phyloP scores from a whole-genome alignment of 2,113 vertebrate genomes.

The Plectropomus leopardus region DNA sequence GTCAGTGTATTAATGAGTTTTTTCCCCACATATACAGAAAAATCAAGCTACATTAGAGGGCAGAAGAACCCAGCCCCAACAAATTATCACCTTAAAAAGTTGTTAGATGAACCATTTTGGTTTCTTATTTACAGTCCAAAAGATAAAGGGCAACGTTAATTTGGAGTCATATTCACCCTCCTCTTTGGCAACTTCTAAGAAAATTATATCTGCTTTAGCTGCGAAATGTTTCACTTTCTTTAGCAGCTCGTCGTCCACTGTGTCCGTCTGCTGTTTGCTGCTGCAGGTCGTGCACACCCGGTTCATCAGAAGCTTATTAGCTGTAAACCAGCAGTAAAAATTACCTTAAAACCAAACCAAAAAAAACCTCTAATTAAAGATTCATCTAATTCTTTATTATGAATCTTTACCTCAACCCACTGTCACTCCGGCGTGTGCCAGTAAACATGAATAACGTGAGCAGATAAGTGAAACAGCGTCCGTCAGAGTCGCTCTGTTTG shows the following conservation, averaged over 20 bases:
- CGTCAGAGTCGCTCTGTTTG: constrained; percentile 28
- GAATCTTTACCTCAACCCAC: neutral
- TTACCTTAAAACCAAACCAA: neutral
- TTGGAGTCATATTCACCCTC: neutral
- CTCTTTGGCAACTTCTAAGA: neutral
- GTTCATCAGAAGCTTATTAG: neutral
- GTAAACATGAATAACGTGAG: constrained; percentile 7
- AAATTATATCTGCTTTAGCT: no score
- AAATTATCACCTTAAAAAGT: no score
- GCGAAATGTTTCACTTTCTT: no score
- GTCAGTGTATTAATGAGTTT: no score
- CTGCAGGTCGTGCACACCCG: neutral
- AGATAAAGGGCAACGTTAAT: no score
- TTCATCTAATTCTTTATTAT: neutral
- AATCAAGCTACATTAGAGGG: no score
- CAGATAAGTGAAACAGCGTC: constrained; percentile 18
- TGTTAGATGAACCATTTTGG: no score
- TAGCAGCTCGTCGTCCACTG: no score
- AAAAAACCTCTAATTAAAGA: neutral
- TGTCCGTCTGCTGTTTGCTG: neutral
- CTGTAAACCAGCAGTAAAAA: neutral
- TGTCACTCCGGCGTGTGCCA: neutral
- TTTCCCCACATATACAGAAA: no score
- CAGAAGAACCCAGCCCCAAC: no score
- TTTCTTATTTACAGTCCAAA: no score